phyloP scores from a whole-genome alignment of 1,140 invertebrate species.

The Babylonia areolata region DNA sequence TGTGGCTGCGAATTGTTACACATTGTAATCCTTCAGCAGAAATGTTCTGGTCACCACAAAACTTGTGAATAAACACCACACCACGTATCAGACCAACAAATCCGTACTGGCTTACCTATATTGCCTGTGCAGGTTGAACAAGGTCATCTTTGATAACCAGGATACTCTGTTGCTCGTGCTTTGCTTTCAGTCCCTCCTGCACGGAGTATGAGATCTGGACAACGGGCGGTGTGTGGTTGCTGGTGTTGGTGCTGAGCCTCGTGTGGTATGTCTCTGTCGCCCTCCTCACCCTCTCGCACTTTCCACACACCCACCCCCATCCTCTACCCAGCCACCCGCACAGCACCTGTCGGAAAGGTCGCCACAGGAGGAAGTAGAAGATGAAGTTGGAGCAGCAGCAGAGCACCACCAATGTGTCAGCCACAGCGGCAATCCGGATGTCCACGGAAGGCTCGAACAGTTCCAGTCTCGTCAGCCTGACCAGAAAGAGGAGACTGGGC shows the following conservation, averaged over 20 bases:
- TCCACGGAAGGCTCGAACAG: conserved; percentile 26
- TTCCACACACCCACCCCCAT: background rate
- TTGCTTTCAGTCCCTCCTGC: no score
- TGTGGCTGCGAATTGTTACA: no score
- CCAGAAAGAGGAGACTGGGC: conserved; percentile 24
- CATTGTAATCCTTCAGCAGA: no score
- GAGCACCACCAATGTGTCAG: conserved; percentile 23
- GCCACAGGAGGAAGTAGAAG: conserved; percentile 40
- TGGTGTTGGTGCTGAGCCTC: background rate
- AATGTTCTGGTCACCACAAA: no score
- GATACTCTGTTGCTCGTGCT: no score
- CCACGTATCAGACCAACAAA: no score
- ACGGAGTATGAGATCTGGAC: background rate
- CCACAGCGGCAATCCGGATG: conserved; percentile 30
- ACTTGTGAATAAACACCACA: no score
- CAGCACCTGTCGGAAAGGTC: conserved; percentile 4
- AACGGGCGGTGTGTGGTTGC: background rate
- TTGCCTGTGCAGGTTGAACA: no score
- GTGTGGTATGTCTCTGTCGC: background rate
- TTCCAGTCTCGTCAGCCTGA: conserved; percentile 21
- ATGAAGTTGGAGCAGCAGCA: conserved; percentile 23
- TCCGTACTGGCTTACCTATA: no score
- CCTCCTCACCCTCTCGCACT: background rate
- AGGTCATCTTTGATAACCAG: no score
- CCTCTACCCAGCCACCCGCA: background rate